phyloP scores from a whole-genome alignment of 2,888 invertebrate genomes.

The Theretra japonica region DNA sequence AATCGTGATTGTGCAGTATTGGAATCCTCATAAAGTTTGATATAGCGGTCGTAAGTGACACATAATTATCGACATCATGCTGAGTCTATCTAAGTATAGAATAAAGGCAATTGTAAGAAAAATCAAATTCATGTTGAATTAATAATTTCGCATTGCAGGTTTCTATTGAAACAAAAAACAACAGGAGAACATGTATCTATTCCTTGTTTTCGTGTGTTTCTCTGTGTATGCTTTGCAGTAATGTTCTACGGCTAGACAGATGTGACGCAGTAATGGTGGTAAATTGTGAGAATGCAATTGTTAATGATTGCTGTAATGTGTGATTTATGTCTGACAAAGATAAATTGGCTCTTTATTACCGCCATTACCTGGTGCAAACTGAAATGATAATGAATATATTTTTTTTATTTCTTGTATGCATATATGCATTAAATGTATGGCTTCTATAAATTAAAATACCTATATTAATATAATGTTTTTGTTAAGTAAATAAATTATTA shows the following conservation, averaged over 20 bases:
- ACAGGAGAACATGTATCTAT: too few species aligned
- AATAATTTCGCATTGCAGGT: too few species aligned
- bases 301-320: background rate
- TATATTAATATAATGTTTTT: too few species aligned
- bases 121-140: too few species aligned
- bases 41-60: background rate
- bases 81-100: too few species aligned
- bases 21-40: background rate
- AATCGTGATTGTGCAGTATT: background rate
- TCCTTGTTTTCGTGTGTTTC: too few species aligned
- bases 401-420: constrained; percentile 1
- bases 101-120: too few species aligned
- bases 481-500: too few species aligned
- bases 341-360: background rate
- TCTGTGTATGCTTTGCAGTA: too few species aligned
- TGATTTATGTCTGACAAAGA: constrained; percentile 4
- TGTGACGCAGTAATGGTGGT: background rate
- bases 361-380: background rate
- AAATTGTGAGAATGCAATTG: background rate
- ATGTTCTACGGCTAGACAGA: background rate
- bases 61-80: background rate
- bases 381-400: background rate
- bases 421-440: background rate
- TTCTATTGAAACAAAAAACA: too few species aligned
- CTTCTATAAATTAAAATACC: too few species aligned